Evolutionary conservation across 2,113 vertebrate genomes (phyloP), one percentile per base, ranked within the genome.

Genomic region (Miniopterus natalensis): DNA sequence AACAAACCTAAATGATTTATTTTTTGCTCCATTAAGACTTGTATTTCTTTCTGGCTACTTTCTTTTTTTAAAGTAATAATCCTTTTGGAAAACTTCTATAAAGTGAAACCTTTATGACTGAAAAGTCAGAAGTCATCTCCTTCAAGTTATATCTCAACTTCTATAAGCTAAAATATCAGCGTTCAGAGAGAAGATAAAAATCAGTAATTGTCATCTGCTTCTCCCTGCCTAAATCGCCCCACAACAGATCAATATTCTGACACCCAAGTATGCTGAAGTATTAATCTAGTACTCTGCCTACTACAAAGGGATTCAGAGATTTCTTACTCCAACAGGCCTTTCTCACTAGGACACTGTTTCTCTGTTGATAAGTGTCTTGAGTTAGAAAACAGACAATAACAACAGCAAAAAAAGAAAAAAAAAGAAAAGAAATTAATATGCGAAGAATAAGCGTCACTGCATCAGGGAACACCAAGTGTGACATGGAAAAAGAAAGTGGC

Each of bases 11-110:
- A 86, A 51, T 73, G 36, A 55, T 78, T 31, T 68, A 21, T 59
- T 21, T 49, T 93, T 51, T 27, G 0, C 2, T 75, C 47, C n/a
- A 49, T 80, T 92, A 77, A 81, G 66, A 90, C 12, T 70, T 49
- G 3, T 21, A 47, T 77, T 89, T 84, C n/a, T 77, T 93, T 85
- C 80, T 87, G 63, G 12, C 14, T n/a, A 74, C 1, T 84, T 85
- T 27, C 81, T 57, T 75, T 45, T 85, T 59, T 83, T 49, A 21
- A 36, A 36, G 36, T 36, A 36, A 42, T 87, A 84, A 90, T 75
- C 25, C n/a, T 89, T 89, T 84, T 80, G 31, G 15, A 86, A 89
- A 49, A 59, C 8, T 94, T 77, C 73, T 57, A 12, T 25, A 87
- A 84, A 95, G 75, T 36, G 13, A 4, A 85, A 84, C 65, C 59